A percentile compares a stretch with the other conserved stretches of the same genome.
Evolutionary conservation across 2,797 vertebrate species (phyloP).

Genomic region (Centroberyx gerrardi): DNA sequence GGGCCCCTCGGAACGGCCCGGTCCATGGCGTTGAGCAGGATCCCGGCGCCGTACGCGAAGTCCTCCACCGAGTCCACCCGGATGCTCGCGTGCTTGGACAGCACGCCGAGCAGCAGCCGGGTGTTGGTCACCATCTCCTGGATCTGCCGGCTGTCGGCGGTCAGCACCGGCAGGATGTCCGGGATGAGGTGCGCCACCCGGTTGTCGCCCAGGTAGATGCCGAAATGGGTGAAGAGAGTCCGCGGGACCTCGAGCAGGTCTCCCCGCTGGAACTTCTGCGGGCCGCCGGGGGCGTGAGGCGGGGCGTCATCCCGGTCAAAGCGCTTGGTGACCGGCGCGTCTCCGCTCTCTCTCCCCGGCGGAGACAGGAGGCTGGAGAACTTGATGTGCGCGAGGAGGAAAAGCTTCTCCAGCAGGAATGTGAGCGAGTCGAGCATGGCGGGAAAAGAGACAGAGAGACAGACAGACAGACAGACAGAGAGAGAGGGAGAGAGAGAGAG

Average conservation of each 20-base stretch:
- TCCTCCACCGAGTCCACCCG: slow-evolving; percentile 95
- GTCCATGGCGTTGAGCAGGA: slow-evolving; percentile 93
- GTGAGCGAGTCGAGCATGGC: slow-evolving; percentile 86
- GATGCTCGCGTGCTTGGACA: slow-evolving; percentile 89
- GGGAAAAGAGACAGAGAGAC: no score
- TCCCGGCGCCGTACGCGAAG: slow-evolving; percentile 92
- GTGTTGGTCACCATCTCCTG: slow-evolving; percentile 91
- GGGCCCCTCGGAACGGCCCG: slow-evolving; percentile 75
- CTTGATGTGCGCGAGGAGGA: slow-evolving; percentile 87
- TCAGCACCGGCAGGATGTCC: slow-evolving; percentile 91
- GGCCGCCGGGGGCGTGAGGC: slow-evolving; percentile 12
- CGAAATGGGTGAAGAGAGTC: slow-evolving; percentile 94
- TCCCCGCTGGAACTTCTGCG: slow-evolving; percentile 85
- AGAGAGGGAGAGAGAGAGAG: not conserved
- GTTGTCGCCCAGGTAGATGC: slow-evolving; percentile 94
- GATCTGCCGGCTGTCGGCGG: slow-evolving; percentile 77
- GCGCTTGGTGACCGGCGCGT: slow-evolving; percentile 21
- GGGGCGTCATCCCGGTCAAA: slow-evolving; percentile 35
- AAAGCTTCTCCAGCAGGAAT: slow-evolving; percentile 87
- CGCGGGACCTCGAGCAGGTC: slow-evolving; percentile 95
- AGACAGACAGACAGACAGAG: not conserved
- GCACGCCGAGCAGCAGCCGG: slow-evolving; percentile 92
- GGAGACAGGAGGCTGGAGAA: slow-evolving; percentile 72
- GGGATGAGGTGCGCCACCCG: slow-evolving; percentile 96
- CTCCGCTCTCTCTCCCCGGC: not conserved